Conservation (phyloP, 2,113 vertebrate species). For the Sciurus niger region DNA sequence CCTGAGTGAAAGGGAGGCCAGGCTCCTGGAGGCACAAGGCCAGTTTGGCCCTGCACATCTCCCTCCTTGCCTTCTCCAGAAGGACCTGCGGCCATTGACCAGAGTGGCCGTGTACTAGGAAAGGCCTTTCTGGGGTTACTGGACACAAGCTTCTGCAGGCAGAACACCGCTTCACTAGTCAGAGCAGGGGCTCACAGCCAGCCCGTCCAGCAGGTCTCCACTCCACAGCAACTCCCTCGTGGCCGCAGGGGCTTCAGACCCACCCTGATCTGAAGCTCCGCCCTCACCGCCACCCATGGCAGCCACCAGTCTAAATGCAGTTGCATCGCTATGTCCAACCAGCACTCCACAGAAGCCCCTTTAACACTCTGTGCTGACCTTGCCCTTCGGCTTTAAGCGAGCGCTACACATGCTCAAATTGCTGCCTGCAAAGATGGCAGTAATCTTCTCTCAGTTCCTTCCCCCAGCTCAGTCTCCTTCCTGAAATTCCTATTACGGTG, state of each 20-base stretch:
- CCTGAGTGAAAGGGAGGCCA: not conserved
- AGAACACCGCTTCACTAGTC: not conserved
- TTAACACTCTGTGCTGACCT: not conserved
- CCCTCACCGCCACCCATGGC: not conserved
- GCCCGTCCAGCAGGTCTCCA: not conserved
- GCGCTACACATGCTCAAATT: not conserved
- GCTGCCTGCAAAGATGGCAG: not conserved
- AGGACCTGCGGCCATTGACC: not conserved
- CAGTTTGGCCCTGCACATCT: not conserved
- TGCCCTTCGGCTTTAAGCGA: no score
- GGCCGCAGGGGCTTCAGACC: not conserved
- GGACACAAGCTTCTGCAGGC: not conserved
- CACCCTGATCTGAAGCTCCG: not conserved
- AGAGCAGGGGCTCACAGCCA: no score
- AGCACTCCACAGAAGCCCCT: not conserved
- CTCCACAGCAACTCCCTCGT: no score
- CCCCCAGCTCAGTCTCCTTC: no score
- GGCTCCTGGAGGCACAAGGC: not conserved
- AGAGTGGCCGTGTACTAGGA: not conserved
- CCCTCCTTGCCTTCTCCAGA: not conserved
- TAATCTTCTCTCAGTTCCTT: no score
- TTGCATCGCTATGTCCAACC: not conserved
- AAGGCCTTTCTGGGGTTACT: not conserved
- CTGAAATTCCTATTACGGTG: no score
- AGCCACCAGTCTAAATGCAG: not conserved